Percentiles rank a stretch among this genome's conserved stretches.
These are phyloP conservation scores for Prunella himalayana DNA, from an alignment of 2,113 vertebrate genomes.

Conservation along the genomic window DNA sequence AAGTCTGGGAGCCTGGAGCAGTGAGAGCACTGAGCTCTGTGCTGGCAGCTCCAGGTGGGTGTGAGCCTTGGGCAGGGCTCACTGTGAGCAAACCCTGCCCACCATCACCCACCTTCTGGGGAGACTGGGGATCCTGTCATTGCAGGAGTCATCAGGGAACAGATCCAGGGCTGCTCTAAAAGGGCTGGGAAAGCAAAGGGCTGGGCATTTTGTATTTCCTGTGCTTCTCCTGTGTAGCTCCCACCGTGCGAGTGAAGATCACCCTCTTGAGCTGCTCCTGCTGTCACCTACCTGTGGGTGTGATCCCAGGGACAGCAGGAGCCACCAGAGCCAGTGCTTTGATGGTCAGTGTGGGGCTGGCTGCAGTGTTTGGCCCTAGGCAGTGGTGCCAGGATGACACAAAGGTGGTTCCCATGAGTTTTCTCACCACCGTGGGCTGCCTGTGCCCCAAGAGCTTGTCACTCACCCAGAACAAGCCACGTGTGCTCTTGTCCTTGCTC, in stretches of 20 bases:
- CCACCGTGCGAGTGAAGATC: accelerated
- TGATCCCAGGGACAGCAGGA: background rate
- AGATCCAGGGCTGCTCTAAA: background rate
- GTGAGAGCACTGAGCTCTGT: background rate
- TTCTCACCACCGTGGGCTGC: background rate
- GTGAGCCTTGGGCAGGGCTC: background rate
- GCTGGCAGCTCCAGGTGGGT: accelerated
- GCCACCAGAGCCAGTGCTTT: background rate
- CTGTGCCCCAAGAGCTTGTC: accelerated
- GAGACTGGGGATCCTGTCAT: background rate
- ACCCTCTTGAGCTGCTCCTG: background rate
- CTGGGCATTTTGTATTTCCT: background rate
- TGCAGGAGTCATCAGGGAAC: background rate
- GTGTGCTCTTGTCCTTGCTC: background rate
- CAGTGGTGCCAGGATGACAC: too few species aligned
- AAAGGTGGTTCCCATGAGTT: accelerated
- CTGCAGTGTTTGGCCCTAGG: background rate
- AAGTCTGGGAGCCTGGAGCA: background rate
- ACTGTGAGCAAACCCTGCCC: accelerated
- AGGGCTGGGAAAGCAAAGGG: background rate
- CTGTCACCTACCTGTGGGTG: background rate
- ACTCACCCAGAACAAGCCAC: background rate
- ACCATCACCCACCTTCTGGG: background rate
- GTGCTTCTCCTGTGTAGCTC: accelerated
- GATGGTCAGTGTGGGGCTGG: background rate